phyloP scores from a whole-genome alignment of 2,113 vertebrate genomes.

The Anoura caudifer region DNA sequence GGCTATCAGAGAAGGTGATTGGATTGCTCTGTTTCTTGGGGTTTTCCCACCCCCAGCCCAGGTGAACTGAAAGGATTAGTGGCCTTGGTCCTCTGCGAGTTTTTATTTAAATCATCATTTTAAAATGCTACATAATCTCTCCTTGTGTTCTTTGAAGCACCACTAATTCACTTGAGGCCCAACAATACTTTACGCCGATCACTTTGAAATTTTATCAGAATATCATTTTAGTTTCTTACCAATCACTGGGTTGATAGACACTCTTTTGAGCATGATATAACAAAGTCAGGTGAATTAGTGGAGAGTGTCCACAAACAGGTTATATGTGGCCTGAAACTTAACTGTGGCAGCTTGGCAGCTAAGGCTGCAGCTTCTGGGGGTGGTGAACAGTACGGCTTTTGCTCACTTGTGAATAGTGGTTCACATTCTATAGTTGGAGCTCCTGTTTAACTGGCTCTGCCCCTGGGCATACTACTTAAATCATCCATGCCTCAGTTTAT shows the following conservation, averaged over 20 bases:
- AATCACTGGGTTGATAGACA: neutral
- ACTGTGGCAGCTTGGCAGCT: neutral
- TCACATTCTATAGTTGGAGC: neutral
- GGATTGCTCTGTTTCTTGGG: slow-evolving; percentile 64
- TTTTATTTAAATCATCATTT: neutral
- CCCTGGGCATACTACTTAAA: neutral
- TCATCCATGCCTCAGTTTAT: neutral
- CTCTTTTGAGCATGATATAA: neutral
- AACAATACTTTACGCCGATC: neutral
- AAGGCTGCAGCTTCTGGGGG: neutral
- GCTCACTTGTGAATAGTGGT: neutral
- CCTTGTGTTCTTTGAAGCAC: neutral
- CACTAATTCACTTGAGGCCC: neutral
- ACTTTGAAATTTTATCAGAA: neutral
- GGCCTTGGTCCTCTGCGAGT: slow-evolving; percentile 49
- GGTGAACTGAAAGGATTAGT: slow-evolving; percentile 49
- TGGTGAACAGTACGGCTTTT: neutral
- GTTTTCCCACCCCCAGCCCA: slow-evolving; percentile 29
- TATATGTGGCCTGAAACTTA: neutral
- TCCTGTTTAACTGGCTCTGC: neutral
- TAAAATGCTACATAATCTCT: neutral
- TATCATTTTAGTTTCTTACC: neutral
- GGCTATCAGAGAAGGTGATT: neutral
- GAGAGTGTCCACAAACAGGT: neutral
- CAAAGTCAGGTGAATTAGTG: neutral